phyloP scores from a whole-genome alignment of 1,140 invertebrate species.

The Diploscapter pachys region DNA sequence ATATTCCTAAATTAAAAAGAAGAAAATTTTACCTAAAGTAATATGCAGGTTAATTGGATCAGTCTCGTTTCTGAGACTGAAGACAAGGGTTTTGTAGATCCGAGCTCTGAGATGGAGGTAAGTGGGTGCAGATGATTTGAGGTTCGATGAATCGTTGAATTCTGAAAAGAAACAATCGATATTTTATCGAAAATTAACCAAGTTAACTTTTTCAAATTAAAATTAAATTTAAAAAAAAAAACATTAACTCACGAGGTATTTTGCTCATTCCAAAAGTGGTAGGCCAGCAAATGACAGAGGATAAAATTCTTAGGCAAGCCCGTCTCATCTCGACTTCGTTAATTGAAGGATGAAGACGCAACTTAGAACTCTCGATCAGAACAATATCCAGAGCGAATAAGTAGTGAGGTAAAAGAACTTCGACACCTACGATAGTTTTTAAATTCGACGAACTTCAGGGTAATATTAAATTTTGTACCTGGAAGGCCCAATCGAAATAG shows the following conservation, averaged over 20 bases:
- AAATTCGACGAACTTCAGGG: no score
- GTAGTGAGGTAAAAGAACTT: constrained; percentile 82
- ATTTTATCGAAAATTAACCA: not conserved
- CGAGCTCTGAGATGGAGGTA: constrained; percentile 77
- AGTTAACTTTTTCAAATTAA: no score
- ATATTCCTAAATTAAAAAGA: constrained; percentile 10
- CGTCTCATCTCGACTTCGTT: constrained; percentile 53
- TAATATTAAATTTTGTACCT: constrained; percentile 62
- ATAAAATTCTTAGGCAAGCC: constrained; percentile 46
- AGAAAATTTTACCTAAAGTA: constrained; percentile 69
- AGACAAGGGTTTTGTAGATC: constrained; percentile 79
- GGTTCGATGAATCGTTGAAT: constrained; percentile 16
- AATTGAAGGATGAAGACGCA: constrained; percentile 55
- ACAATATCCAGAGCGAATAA: constrained; percentile 83
- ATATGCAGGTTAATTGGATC: constrained; percentile 85
- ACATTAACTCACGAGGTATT: constrained; percentile 31
- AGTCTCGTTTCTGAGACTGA: constrained; percentile 78
- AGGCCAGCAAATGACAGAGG: constrained; percentile 52
- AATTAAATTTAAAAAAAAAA: no score
- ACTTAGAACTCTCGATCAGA: constrained; percentile 71
- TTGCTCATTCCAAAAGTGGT: constrained; percentile 47
- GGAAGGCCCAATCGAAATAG: constrained; percentile 83
- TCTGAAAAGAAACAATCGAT: constrained; percentile 9
- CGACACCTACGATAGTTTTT: constrained; percentile 62
- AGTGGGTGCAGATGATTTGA: constrained; percentile 57